Evolutionary conservation across 2,888 invertebrate genomes (phyloP), one percentile per base, ranked within the genome.

Genomic region (Andrena bucephala): DNA sequence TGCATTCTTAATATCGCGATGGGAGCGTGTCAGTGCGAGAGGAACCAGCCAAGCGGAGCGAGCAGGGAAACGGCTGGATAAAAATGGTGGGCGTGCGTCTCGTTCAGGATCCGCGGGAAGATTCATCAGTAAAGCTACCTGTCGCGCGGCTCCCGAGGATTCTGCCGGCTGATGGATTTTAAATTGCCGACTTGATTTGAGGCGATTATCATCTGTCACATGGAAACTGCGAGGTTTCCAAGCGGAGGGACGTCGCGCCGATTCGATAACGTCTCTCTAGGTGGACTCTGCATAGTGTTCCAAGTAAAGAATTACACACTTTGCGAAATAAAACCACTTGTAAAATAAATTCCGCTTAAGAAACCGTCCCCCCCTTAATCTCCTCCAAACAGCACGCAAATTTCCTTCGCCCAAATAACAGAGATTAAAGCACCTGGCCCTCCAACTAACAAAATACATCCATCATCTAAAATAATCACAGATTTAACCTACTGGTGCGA

Each of bases 1-100:
- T 86, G 84, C 60, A 86, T 86, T 86, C 86, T 84, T 85, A 83
- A 85, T 80, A 57, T 65, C 73, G 29, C 36, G 65, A 33, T 16
- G 13, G 20, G 60, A 70, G 48, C 48, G 60, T 60, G 60, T 31
- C 20, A 20, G 13, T 29, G 48, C 29, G 29, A 70, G 33, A 36
- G 36, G n/a, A 48, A 42, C 13, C 13, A 42, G 3, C 20, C 20
- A 20, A 24, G 8, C 24, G 42, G n/a, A 42, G 36, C 8, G 2
- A 20, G 13, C 13, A 16, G 31, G 27, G 24, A 20, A 63, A 42
- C 42, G 60, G n/a, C 10, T 16, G n/a, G 10, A 57, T 57, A 57
- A 27, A 57, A 57, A 57, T 54, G 20, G 3, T 24, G 57, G 57
- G 24, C 57, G 57, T 57, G 57, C 24, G 57, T 27, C 57, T 57